Evolutionary conservation across 2,797 vertebrate species (phyloP), one percentile per base, ranked within the genome.

Genomic region (Urophycis tenuis): DNA sequence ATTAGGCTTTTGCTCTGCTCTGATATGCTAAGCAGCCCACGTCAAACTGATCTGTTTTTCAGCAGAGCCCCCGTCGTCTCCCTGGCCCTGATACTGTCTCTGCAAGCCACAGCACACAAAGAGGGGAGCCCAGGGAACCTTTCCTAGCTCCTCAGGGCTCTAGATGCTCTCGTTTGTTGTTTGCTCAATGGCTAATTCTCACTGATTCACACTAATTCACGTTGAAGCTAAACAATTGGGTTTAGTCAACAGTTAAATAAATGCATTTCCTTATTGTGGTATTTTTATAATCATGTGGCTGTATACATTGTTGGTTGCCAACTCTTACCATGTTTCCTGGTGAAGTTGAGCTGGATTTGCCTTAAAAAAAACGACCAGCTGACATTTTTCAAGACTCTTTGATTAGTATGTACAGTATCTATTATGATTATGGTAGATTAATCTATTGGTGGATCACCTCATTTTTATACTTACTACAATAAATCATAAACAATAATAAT

Each of bases 1-100:
- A 92, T 92, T 90, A 91, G 82, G 81, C 76, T 82, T 86, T 81
- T 83, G 84, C 74, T 49, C 25, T 67, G 74, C 78, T 87, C 72
- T 73, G 81, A 84, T 84, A 72, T 67, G 75, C 19, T 11, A n/a
- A 60, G 53, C 53, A 60, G 53, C 53, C 53, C 53, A 60, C 53
- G 53, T 60, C 53, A 60, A 60, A 60, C 53, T 60, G 53, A 60
- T 60, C 53, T 25, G 53, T 60, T 60, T n/a, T 60, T 60, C 53
- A 60, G 49, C 49, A 60, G 49, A 60, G 49, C 49, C n/a, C 49
- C 22, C 6, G 39, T 14, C 39, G 14, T 17, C 39, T 15, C 39
- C 39, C 1, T 3, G 12, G 39, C 39, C 39, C 39, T 41, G 39
- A 3, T 41, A n/a, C 53, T 11, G 8, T n/a, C n/a, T n/a, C 39